Conservation (phyloP, 2,113 vertebrate species). For the Carlito syrichta region DNA sequence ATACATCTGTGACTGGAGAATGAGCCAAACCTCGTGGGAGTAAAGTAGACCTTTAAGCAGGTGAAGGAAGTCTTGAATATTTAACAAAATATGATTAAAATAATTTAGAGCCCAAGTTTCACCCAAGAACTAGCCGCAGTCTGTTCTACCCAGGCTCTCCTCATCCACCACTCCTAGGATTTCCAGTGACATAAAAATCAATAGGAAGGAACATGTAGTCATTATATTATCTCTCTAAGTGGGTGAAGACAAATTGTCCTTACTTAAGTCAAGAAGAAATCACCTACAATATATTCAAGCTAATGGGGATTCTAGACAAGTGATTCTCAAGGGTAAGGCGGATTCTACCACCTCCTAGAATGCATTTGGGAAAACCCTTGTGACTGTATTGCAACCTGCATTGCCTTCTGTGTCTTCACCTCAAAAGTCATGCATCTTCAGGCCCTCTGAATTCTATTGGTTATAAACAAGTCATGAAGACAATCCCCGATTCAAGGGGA, state of each 20-base stretch:
- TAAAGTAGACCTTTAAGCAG: background rate
- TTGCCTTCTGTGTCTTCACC: background rate
- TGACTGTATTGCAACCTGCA: background rate
- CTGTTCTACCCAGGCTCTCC: background rate
- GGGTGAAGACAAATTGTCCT: background rate
- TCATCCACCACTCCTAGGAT: background rate
- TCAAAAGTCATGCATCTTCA: background rate
- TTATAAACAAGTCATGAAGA: background rate
- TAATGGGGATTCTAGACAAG: background rate
- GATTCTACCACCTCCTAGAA: background rate
- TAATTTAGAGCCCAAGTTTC: background rate
- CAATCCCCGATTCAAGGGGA: background rate
- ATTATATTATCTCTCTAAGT: background rate
- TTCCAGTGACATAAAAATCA: background rate
- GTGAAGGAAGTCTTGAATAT: background rate
- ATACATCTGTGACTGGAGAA: background rate
- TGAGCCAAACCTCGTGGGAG: background rate
- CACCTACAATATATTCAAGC: background rate
- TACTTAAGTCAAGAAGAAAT: slow-evolving; percentile 1
- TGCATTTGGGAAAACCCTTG: background rate
- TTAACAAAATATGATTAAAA: background rate
- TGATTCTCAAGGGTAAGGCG: background rate
- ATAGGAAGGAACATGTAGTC: background rate
- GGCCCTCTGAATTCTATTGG: background rate
- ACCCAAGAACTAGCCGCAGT: background rate